These are phyloP conservation scores for Phenganax marumi DNA, from an alignment of 92 coral and sea anemone genomes.

Conservation along the genomic window DNA sequence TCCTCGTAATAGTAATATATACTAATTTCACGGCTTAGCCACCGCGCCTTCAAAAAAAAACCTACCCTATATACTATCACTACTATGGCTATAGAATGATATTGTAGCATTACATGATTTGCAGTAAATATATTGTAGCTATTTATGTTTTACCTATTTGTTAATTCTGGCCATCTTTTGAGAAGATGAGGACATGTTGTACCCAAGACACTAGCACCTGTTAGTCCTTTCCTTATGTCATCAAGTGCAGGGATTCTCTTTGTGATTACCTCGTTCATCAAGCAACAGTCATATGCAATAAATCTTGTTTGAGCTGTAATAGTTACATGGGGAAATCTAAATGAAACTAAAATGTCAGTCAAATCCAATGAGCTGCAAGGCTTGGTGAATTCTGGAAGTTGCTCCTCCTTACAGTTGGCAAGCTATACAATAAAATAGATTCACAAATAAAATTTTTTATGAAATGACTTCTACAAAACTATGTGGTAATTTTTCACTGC, in stretches of 20 bases:
- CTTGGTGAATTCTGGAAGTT: not conserved
- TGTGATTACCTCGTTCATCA: slow-evolving; percentile 43
- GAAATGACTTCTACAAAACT: no score
- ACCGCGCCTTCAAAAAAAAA: no score
- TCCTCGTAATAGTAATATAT: no score
- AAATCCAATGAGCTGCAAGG: slow-evolving; percentile 11
- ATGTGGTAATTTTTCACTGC: no score
- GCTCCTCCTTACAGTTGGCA: not conserved
- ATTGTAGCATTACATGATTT: no score
- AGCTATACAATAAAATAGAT: not conserved
- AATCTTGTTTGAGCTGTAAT: slow-evolving; percentile 1
- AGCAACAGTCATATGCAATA: slow-evolving; percentile 45
- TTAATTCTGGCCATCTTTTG: slow-evolving; percentile 8
- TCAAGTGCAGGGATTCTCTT: slow-evolving; percentile 43
- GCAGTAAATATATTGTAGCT: no score
- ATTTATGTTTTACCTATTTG: no score
- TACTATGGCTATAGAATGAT: no score
- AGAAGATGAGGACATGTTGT: slow-evolving; percentile 27
- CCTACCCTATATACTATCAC: no score
- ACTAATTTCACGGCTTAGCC: no score
- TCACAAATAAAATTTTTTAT: no score
- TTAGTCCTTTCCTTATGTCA: slow-evolving; percentile 46
- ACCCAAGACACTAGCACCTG: slow-evolving; percentile 37
- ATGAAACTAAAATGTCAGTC: slow-evolving; percentile 32
- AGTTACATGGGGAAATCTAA: slow-evolving; percentile 45